Conservation (phyloP, 2,113 vertebrate genomes). For the Toxostoma redivivum region DNA sequence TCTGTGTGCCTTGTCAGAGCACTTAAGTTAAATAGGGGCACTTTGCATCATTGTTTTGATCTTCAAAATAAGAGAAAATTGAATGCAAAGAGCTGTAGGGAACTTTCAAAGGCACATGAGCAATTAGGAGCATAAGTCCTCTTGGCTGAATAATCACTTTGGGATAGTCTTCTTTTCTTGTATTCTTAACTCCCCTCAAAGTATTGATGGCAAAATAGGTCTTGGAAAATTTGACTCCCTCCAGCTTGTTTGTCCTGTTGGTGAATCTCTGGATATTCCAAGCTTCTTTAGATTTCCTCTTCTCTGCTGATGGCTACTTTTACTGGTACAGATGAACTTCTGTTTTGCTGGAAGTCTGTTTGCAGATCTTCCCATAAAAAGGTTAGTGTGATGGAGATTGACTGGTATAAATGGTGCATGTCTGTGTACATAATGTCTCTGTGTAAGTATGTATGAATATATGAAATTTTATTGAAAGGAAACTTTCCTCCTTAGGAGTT, state of each 20-base stretch:
- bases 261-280: background rate
- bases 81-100: slow-evolving; percentile 51
- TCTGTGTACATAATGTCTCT: background rate
- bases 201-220: background rate
- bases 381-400: background rate
- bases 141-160: slow-evolving; percentile 39
- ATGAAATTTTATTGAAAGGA: background rate
- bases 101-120: slow-evolving; percentile 55
- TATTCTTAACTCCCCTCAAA: slow-evolving; percentile 5
- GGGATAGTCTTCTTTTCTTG: slow-evolving; percentile 18
- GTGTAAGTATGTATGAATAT: background rate
- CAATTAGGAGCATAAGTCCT: slow-evolving; percentile 47
- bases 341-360: background rate
- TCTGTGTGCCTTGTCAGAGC: slow-evolving; percentile 36
- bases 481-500: background rate
- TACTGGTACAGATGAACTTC: background rate
- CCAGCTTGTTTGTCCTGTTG: background rate
- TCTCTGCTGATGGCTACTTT: background rate
- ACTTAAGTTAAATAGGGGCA: slow-evolving; percentile 59
- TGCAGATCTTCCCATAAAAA: background rate
- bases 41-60: slow-evolving; percentile 58
- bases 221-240: background rate
- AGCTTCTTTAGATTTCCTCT: background rate
- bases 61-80: slow-evolving; percentile 60
- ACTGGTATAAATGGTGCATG: background rate